Evolutionary conservation across 2,113 vertebrate species (phyloP).

Genomic region (Clarias macrocephalus): DNA sequence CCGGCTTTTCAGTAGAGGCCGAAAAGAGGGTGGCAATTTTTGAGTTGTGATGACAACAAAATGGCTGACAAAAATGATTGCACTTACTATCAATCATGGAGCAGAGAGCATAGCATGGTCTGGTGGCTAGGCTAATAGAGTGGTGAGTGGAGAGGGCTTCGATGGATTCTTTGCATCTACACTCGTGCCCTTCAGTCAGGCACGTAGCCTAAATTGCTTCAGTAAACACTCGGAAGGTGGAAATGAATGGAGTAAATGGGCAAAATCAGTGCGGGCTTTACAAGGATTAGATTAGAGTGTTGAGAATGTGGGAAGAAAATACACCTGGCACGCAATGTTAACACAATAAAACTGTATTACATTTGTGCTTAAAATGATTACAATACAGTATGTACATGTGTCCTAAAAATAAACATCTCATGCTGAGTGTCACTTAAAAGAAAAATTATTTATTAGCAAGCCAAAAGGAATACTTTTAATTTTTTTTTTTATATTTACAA

Average conservation of each 20-base stretch:
- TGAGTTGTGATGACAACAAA: conserved; percentile 62
- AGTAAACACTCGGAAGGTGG: conserved; percentile 52
- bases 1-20: conserved; percentile 24
- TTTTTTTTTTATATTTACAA: conserved; percentile 68
- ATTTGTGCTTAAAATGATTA: conserved; percentile 98
- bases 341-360: conserved; percentile 99
- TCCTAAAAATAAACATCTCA: conserved; percentile 98
- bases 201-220: conserved; percentile 60
- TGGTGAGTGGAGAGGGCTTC: conserved; percentile 51
- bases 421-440: conserved; percentile 88
- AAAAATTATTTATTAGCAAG: conserved; percentile 76
- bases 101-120: conserved; percentile 63
- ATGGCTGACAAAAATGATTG: conserved; percentile 59
- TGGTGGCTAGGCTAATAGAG: conserved; percentile 65
- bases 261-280: conserved; percentile 32
- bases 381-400: conserved; percentile 96
- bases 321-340: conserved; percentile 76
- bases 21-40: conserved; percentile 52
- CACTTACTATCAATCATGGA: conserved; percentile 64
- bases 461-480: conserved; percentile 70
- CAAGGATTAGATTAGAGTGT: conserved; percentile 74
- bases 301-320: conserved; percentile 75
- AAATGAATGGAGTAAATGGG: conserved; percentile 42
- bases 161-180: conserved; percentile 56
- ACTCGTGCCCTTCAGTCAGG: conserved; percentile 59